These are phyloP conservation scores for Palythoa grandiflora DNA, from an alignment of 92 coral and sea anemone genomes.

Conservation along the genomic window DNA sequence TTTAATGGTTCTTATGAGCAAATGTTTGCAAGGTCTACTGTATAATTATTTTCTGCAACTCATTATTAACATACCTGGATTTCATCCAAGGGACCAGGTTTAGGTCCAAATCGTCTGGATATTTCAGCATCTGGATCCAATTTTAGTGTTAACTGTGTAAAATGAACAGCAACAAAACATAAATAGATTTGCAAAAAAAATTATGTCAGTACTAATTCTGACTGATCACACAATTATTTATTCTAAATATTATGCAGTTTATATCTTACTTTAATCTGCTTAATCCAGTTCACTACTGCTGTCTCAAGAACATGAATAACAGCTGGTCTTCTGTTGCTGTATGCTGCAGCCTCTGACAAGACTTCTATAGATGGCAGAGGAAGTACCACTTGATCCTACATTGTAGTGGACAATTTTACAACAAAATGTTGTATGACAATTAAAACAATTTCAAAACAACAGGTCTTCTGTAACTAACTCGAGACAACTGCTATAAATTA, in stretches of 20 bases:
- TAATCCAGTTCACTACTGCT: slow-evolving; percentile 96
- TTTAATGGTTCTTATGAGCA: too few species aligned
- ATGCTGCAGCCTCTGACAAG: slow-evolving; percentile 98
- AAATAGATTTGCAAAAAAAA: too few species aligned
- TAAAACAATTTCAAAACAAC: too few species aligned
- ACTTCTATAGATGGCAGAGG: slow-evolving; percentile 99
- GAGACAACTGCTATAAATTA: too few species aligned
- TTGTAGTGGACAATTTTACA: neutral
- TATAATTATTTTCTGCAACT: too few species aligned
- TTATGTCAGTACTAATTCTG: neutral
- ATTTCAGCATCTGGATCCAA: slow-evolving; percentile 92
- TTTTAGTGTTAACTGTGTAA: slow-evolving; percentile 79
- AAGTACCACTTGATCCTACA: slow-evolving; percentile 84
- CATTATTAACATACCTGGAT: neutral
- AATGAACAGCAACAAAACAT: too few species aligned
- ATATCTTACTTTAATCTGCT: slow-evolving; percentile 88
- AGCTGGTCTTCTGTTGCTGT: slow-evolving; percentile 97
- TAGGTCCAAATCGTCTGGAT: slow-evolving; percentile 76
- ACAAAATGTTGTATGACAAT: neutral
- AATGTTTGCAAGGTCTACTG: too few species aligned
- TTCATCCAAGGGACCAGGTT: slow-evolving; percentile 94
- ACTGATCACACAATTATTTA: neutral
- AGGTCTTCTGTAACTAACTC: too few species aligned
- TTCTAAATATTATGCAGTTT: neutral
- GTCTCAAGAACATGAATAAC: slow-evolving; percentile 98